phyloP scores from a whole-genome alignment of 2,113 vertebrate species.

The Indri indri region DNA sequence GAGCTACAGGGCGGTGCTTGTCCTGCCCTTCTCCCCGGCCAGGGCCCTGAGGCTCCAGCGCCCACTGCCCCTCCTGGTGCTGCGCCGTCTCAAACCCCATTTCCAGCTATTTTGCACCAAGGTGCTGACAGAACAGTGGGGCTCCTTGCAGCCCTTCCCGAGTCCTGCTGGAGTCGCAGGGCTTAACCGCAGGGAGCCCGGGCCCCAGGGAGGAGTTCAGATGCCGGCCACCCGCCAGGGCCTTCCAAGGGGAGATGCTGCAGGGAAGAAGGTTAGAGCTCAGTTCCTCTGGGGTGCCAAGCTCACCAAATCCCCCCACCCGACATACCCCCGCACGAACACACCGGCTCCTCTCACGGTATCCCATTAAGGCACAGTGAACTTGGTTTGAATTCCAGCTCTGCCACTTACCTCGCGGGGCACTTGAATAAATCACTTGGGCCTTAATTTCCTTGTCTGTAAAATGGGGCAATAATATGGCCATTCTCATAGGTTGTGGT shows the following conservation, averaged over 20 bases:
- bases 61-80: background rate
- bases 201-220: background rate
- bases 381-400: background rate
- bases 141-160: background rate
- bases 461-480: background rate
- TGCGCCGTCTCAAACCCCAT: background rate
- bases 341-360: background rate
- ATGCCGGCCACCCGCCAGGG: background rate
- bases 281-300: background rate
- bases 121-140: conserved; percentile 46
- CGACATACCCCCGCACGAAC: background rate
- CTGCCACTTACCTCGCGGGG: background rate
- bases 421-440: background rate
- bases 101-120: conserved; percentile 54
- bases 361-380: background rate
- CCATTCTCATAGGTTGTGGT: accelerated
- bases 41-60: accelerated
- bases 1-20: background rate
- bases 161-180: background rate
- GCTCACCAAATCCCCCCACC: background rate
- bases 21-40: background rate
- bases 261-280: background rate
- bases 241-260: background rate
- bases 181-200: background rate
- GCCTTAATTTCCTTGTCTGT: background rate